Base-by-base conservation (phyloP, 1,140 invertebrate species). In the Drosophila kohkoa region DNA sequence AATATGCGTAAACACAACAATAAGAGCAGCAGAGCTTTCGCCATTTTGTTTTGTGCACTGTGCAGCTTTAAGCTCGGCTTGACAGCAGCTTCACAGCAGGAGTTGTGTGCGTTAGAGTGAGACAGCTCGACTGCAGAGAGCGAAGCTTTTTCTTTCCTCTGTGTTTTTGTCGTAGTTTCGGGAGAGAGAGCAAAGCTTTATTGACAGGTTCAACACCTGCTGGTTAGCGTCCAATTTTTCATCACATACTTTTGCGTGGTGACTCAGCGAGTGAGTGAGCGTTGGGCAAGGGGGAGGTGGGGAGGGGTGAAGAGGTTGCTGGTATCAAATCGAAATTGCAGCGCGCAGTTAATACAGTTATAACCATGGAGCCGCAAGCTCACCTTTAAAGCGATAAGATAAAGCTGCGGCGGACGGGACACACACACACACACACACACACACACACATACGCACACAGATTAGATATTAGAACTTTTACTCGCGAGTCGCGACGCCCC, bases 331-430 rank as follows among this genome's bases (percentile, higher is more conserved):
- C 54, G 62, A 59, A 25, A 69, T 60, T 60, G 66, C 66, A 69
- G 66, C 48, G 45, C 32, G 28, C 67, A 77, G 74, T 57, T 64
- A 64, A 64, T 64, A 64, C 62, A 64, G 49, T 54, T 82, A 38
- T 38, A 80, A 52, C 48, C 72, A 69, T 82, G 72, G 79, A 86
- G 82, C 82, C 82, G 55, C 82, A 86, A 86, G 82, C 82, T 85
- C 82, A 86, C 82, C 82, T 86, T 75, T 86, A 87, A 79, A 77
- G 82, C 79, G 82, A 86, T 86, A 86, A 86, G 82, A 86, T 86
- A 86, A 64, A 83, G 81, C 60, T 75, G 32, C 64, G 60, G 43
- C 41, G 52, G 52, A 59, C 35, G 35, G 35, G 35, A 32, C 63
- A 49, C 55, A 86, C 82, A 86, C 86, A 57, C 57, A 43, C 54